These are phyloP conservation scores for Peromyscus leucopus DNA, from an alignment of 2,113 vertebrate species.

Conservation along the genomic window DNA sequence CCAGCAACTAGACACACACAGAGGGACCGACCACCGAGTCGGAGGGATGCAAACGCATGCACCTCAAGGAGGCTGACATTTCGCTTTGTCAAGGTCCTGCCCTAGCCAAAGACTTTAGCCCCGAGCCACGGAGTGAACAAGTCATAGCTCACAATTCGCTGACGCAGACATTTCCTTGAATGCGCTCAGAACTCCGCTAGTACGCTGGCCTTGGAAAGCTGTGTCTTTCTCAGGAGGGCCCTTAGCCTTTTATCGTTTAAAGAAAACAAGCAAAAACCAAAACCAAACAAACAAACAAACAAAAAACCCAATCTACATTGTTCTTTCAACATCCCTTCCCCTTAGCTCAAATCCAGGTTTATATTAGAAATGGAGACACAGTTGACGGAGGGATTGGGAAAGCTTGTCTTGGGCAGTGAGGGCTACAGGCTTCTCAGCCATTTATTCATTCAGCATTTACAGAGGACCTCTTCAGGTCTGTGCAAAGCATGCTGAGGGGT, in stretches of 20 bases:
- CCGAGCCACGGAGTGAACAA: not conserved
- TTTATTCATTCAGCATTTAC: not conserved
- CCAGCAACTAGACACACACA: conserved; percentile 91
- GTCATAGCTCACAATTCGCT: not conserved
- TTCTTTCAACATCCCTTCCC: not conserved
- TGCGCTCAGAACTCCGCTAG: not conserved
- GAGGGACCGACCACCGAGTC: conserved; percentile 22
- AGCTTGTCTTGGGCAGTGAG: not conserved
- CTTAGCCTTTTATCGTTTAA: conserved; percentile 40
- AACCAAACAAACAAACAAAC: not conserved
- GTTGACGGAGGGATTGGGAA: not conserved
- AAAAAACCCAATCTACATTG: not conserved
- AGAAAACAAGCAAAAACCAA: not conserved
- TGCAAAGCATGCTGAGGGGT: not conserved
- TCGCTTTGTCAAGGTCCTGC: not conserved
- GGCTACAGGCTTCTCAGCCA: not conserved
- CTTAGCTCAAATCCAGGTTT: not conserved
- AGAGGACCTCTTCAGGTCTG: not conserved
- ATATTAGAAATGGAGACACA: not conserved
- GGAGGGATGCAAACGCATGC: not conserved
- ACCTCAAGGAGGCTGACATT: not conserved
- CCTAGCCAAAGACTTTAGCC: not conserved
- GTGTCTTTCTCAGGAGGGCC: not conserved
- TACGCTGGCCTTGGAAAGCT: conserved; percentile 41
- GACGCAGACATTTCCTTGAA: conserved; percentile 6